Evolutionary conservation across 2,888 invertebrate genomes (phyloP), one percentile per base, ranked within the genome.

Genomic region (Microplitis deprimator): DNA sequence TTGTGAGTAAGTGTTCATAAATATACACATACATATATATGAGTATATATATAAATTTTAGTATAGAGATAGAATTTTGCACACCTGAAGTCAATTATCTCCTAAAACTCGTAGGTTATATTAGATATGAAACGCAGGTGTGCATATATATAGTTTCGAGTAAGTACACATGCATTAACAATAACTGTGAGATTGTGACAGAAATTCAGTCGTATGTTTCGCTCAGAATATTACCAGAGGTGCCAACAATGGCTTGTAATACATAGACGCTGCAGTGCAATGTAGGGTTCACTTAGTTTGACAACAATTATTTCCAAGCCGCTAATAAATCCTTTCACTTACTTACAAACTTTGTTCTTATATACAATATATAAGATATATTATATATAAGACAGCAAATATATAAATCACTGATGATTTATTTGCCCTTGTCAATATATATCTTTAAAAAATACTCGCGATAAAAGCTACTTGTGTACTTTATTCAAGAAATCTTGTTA

Each of bases 401-500:
- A 50, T 50, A 50, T 50, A 50, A 50, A 50, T 50, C 50, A 50
- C 50, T 50, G 50, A 50, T 50, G 50, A 50, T 50, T 50, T 50
- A 50, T 50, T 13, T 50, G 13, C 50, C 4, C 8, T 50, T 50
- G 50, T 50, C 20, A 5, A 38, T 29, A 65, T 65, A 29, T 29
- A 65, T 29, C 29, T 65, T 65, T 65, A 29, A 3, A 17, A 17
- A 10, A 62, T 8, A n/a, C n/a, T 6, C 20, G 17, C 20, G 16
- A 62, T 62, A 17, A 8, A 20, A 29, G 8, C 10, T 65, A 29
- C 38, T 29, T 65, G 6, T 65, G 20, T 65, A 6, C 20, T 13
- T 62, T 62, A 17, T 62, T 62, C 62, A 13, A 29, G n/a, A 65
- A 65, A 65, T 29, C 65, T 65, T 65, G 65, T 65, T 13, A 10